phyloP scores from a whole-genome alignment of 1,140 invertebrate species.

The Xylocopa sonorina region DNA sequence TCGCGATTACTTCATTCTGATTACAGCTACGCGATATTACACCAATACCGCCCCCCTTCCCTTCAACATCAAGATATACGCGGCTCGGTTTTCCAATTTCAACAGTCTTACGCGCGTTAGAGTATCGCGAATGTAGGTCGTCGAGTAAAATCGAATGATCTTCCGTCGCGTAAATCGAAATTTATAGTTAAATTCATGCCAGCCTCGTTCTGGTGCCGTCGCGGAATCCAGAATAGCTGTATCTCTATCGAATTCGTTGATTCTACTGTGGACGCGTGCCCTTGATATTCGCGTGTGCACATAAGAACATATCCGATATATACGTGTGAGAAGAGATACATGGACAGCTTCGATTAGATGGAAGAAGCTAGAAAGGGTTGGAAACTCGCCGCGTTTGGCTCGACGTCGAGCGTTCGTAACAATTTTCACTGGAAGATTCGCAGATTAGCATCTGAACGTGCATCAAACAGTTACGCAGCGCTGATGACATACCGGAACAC shows the following conservation, averaged over 20 bases:
- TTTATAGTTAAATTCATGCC: constrained; percentile 65
- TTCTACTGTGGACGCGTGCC: not conserved
- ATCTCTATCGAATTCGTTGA: constrained; percentile 27
- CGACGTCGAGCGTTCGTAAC: not conserved
- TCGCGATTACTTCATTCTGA: no score
- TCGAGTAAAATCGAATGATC: constrained; percentile 74
- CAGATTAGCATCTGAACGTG: constrained; percentile 18
- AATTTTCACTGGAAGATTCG: not conserved
- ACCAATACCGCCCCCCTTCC: no score
- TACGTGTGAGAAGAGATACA: no score
- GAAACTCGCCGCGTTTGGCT: no score
- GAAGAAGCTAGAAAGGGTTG: no score
- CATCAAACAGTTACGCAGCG: constrained; percentile 47
- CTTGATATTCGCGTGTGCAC: not conserved
- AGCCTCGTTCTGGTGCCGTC: constrained; percentile 47
- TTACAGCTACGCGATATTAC: no score
- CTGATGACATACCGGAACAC: constrained; percentile 46
- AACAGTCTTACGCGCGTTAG: no score
- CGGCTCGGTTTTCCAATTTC: no score
- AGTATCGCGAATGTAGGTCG: constrained; percentile 51
- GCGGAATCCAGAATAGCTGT: constrained; percentile 65
- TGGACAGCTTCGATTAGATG: no score
- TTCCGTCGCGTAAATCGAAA: constrained; percentile 74
- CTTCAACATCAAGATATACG: no score
- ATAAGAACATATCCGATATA: no score